phyloP scores from a whole-genome alignment of 2,888 invertebrate genomes.

The Dasysyrphus tricinctus region DNA sequence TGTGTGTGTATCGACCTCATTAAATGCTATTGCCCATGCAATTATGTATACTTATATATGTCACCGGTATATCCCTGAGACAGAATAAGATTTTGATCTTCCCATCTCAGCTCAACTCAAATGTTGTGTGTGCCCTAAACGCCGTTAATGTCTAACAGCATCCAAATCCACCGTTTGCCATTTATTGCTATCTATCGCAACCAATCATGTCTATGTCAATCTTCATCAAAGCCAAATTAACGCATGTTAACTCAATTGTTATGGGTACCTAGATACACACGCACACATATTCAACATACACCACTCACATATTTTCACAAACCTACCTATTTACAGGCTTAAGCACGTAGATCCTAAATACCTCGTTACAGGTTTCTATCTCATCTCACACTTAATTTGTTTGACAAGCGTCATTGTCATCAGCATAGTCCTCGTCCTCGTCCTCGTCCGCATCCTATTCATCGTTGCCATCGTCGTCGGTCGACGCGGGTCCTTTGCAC shows the following conservation, averaged over 20 bases:
- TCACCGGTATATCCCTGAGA: slow-evolving; percentile 34
- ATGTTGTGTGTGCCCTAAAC: slow-evolving; percentile 3
- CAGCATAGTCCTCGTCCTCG: background rate
- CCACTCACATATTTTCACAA: background rate
- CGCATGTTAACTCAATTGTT: slow-evolving; percentile 55
- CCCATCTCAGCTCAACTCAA: background rate
- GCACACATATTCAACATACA: background rate
- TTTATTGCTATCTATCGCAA: slow-evolving; percentile 60
- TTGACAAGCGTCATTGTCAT: slow-evolving; percentile 56
- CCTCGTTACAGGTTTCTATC: slow-evolving; percentile 57
- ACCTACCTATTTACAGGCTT: slow-evolving; percentile 3
- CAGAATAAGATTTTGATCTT: slow-evolving; percentile 34
- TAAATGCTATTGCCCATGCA: slow-evolving; percentile 39
- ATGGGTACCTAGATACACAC: background rate
- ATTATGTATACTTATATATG: slow-evolving; percentile 43
- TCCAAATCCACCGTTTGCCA: slow-evolving; percentile 31
- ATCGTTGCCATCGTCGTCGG: background rate
- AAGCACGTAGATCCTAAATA: slow-evolving; percentile 41
- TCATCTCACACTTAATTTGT: slow-evolving; percentile 61
- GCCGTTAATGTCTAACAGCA: slow-evolving; percentile 31
- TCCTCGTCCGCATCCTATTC: too few relatives aligned
- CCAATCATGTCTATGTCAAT: slow-evolving; percentile 72
- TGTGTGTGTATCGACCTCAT: slow-evolving; percentile 14
- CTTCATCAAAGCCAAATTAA: slow-evolving; percentile 72
- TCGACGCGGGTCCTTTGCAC: slow-evolving; percentile 4